Evolutionary conservation across 2,888 invertebrate genomes (phyloP).

Genomic region (Halictus quadricinctus): DNA sequence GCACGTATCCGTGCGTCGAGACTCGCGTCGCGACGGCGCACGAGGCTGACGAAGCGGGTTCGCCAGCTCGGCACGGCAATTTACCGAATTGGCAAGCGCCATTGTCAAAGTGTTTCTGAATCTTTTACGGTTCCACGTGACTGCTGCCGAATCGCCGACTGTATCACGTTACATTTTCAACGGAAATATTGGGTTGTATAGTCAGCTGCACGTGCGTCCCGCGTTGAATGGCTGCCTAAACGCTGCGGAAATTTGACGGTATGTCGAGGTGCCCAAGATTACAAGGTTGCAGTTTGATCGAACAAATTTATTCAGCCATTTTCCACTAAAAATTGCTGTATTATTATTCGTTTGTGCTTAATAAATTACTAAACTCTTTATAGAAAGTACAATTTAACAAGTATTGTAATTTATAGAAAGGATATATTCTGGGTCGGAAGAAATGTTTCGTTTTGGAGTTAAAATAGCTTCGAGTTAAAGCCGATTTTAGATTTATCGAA

Average conservation of each 20-base stretch:
- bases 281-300: too few relatives aligned
- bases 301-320: too few relatives aligned
- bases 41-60: slow-evolving; percentile 14
- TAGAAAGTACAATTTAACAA: too few relatives aligned
- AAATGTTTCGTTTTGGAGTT: too few relatives aligned
- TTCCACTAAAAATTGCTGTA: too few relatives aligned
- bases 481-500: too few relatives aligned
- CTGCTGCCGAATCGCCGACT: background rate
- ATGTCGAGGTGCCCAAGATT: too few relatives aligned
- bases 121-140: slow-evolving; percentile 1
- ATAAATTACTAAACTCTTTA: too few relatives aligned
- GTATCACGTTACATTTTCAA: slow-evolving; percentile 5
- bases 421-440: too few relatives aligned
- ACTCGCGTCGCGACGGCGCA: background rate
- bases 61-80: background rate
- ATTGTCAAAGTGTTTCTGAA: slow-evolving; percentile 5
- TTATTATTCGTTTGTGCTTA: too few relatives aligned
- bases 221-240: background rate
- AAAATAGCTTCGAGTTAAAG: too few relatives aligned
- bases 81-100: background rate
- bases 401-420: too few relatives aligned
- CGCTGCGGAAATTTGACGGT: background rate
- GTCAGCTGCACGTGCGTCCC: background rate
- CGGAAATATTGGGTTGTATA: background rate
- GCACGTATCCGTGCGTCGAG: background rate